A percentile compares a stretch with the other conserved stretches of the same genome.
phyloP scores from a whole-genome alignment of 2,888 invertebrate genomes.

The Coenonympha glycerion region DNA sequence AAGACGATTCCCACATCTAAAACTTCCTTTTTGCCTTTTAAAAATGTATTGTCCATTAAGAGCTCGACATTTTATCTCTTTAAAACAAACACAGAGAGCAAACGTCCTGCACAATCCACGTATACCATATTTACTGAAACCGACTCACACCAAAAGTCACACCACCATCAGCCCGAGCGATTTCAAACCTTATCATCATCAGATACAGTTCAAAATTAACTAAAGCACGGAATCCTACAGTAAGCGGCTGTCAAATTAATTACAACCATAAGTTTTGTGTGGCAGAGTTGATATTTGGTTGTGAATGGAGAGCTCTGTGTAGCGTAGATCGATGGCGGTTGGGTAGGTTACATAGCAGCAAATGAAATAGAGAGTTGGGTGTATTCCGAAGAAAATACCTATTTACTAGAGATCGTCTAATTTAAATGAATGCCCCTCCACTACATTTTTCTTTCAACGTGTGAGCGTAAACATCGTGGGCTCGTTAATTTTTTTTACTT shows the following conservation, averaged over 20 bases:
- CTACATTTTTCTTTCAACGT: no score
- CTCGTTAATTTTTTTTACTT: not conserved
- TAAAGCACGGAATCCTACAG: not conserved
- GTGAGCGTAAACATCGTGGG: no score
- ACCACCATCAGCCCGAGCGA: not conserved
- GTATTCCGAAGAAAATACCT: not conserved
- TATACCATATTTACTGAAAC: slow-evolving; percentile 25
- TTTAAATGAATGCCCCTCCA: no score
- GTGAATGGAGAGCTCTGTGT: slow-evolving; percentile 13
- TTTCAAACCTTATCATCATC: slow-evolving; percentile 10
- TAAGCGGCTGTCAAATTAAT: slow-evolving; percentile 21
- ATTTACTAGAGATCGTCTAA: no score
- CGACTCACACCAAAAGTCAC: slow-evolving; percentile 7
- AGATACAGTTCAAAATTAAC: slow-evolving; percentile 20
- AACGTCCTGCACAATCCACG: not conserved
- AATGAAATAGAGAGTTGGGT: slow-evolving; percentile 10
- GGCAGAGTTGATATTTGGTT: slow-evolving; percentile 24
- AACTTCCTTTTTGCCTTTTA: not conserved
- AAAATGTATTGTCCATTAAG: not conserved
- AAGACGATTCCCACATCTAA: no score
- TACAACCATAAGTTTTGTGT: slow-evolving; percentile 20
- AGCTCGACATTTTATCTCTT: not conserved
- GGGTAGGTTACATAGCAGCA: slow-evolving; percentile 12
- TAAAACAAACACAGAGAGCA: not conserved
- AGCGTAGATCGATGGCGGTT: slow-evolving; percentile 12